These are phyloP conservation scores for Apodemus agrarius DNA, from an alignment of 2,797 vertebrate genomes.

Conservation along the genomic window DNA sequence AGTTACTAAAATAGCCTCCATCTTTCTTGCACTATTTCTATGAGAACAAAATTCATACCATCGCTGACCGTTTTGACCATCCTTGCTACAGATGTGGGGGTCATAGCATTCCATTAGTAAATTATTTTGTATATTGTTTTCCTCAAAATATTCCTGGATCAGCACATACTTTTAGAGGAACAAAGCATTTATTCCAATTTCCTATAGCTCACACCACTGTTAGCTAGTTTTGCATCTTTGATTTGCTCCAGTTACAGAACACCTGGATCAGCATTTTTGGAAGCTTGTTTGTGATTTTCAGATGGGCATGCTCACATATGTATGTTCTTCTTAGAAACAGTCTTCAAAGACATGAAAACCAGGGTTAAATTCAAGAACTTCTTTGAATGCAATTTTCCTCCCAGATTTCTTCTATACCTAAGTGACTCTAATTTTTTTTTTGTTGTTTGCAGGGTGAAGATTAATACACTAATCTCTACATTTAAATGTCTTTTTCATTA, in stretches of 20 bases:
- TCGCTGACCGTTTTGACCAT: background rate
- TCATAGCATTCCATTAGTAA: background rate
- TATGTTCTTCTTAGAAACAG: background rate
- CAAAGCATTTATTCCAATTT: background rate
- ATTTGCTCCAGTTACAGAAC: background rate
- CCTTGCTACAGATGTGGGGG: background rate
- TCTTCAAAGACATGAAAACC: background rate
- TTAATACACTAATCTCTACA: background rate
- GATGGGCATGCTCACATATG: background rate
- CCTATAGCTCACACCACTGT: background rate
- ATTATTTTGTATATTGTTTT: background rate
- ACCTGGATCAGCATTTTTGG: background rate
- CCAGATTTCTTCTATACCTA: background rate
- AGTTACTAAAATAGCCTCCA: background rate
- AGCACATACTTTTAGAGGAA: background rate
- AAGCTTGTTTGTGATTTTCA: background rate
- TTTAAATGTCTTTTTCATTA: background rate
- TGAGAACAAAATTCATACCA: background rate
- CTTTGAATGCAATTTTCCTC: background rate
- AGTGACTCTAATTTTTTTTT: background rate
- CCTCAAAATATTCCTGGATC: background rate
- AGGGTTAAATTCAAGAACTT: background rate
- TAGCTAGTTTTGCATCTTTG: background rate
- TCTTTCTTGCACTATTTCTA: background rate
- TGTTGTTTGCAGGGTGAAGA: background rate